Percentiles rank a stretch among this genome's conserved stretches.
Evolutionary conservation across 2,113 vertebrate species (phyloP).

Genomic region (Macroglossus sobrinus): DNA sequence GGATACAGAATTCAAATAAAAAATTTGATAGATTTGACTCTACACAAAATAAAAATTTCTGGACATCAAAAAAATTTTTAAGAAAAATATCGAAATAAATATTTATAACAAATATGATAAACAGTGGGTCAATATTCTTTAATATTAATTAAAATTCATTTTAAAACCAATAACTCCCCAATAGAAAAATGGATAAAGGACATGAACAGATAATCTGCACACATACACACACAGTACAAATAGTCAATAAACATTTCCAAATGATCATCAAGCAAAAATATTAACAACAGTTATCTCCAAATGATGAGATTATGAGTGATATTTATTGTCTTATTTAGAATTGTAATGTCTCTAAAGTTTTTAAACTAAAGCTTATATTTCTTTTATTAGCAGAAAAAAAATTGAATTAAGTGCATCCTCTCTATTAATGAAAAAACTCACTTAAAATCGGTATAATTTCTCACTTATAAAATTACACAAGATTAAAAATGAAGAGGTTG

Average conservation of each 20-base stretch:
- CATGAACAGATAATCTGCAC: neutral
- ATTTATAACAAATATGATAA: neutral
- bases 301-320: neutral
- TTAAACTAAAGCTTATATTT: neutral
- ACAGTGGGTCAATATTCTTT: neutral
- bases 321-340: neutral
- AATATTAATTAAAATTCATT: neutral
- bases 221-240: neutral
- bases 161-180: neutral
- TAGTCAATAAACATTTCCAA: neutral
- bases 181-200: neutral
- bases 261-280: neutral
- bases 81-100: neutral
- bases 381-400: neutral
- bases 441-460: neutral
- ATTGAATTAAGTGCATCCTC: neutral
- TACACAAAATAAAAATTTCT: neutral
- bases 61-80: neutral
- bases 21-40: neutral
- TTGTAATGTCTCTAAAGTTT: neutral
- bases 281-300: neutral
- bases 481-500: neutral
- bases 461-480: neutral
- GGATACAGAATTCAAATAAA: neutral
- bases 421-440: neutral